phyloP scores from a whole-genome alignment of 2,797 vertebrate genomes.

The Bothrops alternatus region DNA sequence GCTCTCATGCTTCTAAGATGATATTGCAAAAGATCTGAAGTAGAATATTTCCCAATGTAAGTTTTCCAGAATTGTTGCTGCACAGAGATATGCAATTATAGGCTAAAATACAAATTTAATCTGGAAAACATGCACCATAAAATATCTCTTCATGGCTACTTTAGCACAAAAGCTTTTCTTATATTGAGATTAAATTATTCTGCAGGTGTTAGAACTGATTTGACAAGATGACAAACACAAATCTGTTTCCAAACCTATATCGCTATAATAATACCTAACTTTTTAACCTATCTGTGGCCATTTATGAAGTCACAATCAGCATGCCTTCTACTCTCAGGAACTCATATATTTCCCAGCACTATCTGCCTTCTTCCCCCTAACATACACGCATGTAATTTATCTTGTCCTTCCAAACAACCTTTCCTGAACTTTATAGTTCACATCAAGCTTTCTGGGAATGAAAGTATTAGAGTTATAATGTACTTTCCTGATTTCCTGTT shows the following conservation, averaged over 20 bases:
- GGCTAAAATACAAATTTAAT: neutral
- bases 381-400: conserved; percentile 1
- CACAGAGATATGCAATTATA: neutral
- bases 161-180: conserved; percentile 14
- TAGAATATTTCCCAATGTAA: neutral
- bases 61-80: neutral
- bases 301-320: conserved; percentile 34
- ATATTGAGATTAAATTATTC: conserved; percentile 22
- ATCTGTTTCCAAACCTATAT: conserved; percentile 22
- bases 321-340: neutral
- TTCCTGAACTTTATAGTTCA: conserved; percentile 46
- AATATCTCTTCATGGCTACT: conserved; percentile 29
- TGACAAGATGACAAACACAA: conserved; percentile 9
- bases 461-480: conserved; percentile 67
- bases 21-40: neutral
- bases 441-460: conserved; percentile 62
- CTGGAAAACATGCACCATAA: neutral
- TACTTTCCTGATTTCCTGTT: conserved; percentile 62
- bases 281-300: neutral
- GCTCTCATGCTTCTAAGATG: neutral
- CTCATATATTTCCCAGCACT: neutral
- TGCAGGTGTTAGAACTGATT: conserved; percentile 41
- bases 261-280: neutral
- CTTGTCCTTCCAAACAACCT: conserved; percentile 33
- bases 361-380: neutral